Evolutionary conservation across 2,797 vertebrate species (phyloP), one percentile per base, ranked within the genome.

Genomic region (Alcedo atthis): DNA sequence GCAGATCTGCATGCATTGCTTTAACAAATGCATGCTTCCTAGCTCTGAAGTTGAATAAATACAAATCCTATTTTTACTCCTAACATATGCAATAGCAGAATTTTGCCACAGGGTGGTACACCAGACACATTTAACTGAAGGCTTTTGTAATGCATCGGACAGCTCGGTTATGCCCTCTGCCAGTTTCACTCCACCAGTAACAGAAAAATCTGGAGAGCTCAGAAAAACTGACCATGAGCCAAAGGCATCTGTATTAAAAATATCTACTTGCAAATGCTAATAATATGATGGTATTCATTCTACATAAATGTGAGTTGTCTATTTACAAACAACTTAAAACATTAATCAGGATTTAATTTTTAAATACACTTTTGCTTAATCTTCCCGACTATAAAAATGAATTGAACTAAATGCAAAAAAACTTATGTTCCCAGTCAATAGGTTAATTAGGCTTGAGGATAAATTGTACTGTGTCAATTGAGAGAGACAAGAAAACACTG

Each of bases 31-130:
- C 67, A 66, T 8, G 78, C 81, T 87, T 92, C 37, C 70, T 25
- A 84, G 40, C 54, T 90, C 70, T 77, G 66, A 21, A 70, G 74
- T 33, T 64, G n/a, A 75, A 90, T 84, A 85, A 48, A 53, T 0
- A 21, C 24, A 62, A 45, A 67, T 37, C 18, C 40, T 49, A 9
- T 80, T 94, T 96, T 87, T 57, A 48, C 53, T 81, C 19, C 76
- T 85, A 75, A 96, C 97, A 96, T 96, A 95, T 99, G 99, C 75
- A 98, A 97, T 99, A 97, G 97, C 98, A 94, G 97, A 93, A 97
- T 97, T 97, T 97, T 97, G 98, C 99, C 98, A 99, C 99, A 98
- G 98, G 98, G 98, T 98, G 98, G 98, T 98, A 98, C 95, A 98
- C 98, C 96, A 98, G 93, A 97, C 98, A 98, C 98, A 97, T 96